phyloP scores from a whole-genome alignment of 2,113 vertebrate species.

The Vulpes lagopus region DNA sequence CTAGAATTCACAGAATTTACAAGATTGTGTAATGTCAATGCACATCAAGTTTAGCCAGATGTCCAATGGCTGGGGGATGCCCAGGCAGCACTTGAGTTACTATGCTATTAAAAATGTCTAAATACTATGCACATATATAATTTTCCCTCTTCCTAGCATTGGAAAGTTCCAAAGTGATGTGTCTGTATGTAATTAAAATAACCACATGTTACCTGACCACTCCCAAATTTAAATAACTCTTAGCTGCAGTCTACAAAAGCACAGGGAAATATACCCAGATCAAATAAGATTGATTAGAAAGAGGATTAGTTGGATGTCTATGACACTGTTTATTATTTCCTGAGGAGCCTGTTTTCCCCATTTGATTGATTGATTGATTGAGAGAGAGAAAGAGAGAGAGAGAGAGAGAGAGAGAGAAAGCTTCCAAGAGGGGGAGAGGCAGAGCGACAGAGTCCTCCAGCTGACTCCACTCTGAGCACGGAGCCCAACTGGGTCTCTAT shows the following conservation, averaged over 20 bases:
- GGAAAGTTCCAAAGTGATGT: not conserved
- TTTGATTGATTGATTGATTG: too few species aligned
- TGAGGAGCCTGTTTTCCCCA: not conserved
- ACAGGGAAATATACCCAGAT: not conserved
- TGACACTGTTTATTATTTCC: not conserved
- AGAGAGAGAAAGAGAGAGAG: too few species aligned
- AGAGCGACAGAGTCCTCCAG: too few species aligned
- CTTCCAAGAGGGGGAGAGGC: too few species aligned
- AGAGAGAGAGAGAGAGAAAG: too few species aligned
- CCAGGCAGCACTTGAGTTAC: not conserved
- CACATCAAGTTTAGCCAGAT: not conserved
- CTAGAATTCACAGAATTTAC: slow-evolving; percentile 8
- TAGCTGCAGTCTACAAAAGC: not conserved
- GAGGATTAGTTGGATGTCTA: not conserved
- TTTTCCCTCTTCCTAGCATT: not conserved
- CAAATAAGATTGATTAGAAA: not conserved
- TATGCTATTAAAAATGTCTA: not conserved
- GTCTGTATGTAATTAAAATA: not conserved
- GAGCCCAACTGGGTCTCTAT: too few species aligned
- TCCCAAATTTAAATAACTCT: not conserved
- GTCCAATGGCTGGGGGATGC: not conserved
- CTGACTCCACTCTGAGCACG: too few species aligned
- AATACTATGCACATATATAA: not conserved
- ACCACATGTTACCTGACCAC: not conserved
- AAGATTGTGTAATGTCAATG: not conserved